Conservation (phyloP, 2,888 invertebrate genomes). For the Branchipolynoe longqiensis region DNA sequence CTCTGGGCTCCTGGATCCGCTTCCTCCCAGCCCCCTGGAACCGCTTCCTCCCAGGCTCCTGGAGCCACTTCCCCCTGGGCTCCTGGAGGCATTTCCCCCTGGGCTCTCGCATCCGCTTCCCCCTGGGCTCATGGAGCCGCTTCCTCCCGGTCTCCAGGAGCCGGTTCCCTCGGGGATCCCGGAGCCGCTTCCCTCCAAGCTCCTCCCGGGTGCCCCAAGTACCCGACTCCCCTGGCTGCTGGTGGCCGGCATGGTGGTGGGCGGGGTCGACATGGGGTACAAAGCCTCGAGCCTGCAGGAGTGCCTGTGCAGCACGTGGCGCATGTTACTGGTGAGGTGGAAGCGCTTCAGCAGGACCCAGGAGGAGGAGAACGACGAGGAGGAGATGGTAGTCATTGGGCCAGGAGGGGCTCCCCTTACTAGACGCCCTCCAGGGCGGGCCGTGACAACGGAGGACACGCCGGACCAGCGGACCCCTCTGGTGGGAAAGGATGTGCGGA, state of each 20-base stretch:
- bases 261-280: slow-evolving; percentile 14
- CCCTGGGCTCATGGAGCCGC: too few relatives aligned
- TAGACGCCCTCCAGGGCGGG: background rate
- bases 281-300: slow-evolving; percentile 39
- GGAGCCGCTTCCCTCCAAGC: too few relatives aligned
- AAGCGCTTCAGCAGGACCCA: background rate
- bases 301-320: slow-evolving; percentile 22
- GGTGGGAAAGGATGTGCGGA: background rate
- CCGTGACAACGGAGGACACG: background rate
- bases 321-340: slow-evolving; percentile 8
- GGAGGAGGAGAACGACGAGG: background rate
- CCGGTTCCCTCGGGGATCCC: too few relatives aligned
- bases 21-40: too few relatives aligned
- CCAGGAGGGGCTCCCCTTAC: background rate
- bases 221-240: too few relatives aligned
- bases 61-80: too few relatives aligned
- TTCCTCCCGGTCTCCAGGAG: too few relatives aligned
- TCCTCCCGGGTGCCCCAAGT: too few relatives aligned
- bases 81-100: too few relatives aligned
- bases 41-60: too few relatives aligned
- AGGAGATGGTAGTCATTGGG: background rate
- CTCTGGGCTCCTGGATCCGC: too few relatives aligned
- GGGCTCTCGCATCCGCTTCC: too few relatives aligned
- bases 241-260: background rate
- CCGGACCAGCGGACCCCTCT: slow-evolving; percentile 11